A percentile compares a stretch with the other conserved stretches of the same genome.
phyloP scores from a whole-genome alignment of 2,888 invertebrate species.

The Nymphalis polychloros region DNA sequence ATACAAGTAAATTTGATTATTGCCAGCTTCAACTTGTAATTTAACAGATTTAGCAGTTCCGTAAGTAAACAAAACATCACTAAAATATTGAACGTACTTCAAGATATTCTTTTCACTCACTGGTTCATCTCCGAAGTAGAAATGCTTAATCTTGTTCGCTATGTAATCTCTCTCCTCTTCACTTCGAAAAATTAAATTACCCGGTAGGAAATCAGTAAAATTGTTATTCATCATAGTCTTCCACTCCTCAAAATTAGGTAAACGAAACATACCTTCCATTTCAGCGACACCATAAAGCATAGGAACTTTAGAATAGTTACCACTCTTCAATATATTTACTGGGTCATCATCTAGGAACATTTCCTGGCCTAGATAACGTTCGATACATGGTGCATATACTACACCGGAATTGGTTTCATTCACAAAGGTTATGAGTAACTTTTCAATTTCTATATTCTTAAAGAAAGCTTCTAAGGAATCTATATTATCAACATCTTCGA shows the following conservation, averaged over 20 bases:
- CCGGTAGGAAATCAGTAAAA: conserved; percentile 56
- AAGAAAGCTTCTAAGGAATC: conserved; percentile 56
- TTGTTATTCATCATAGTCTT: conserved; percentile 53
- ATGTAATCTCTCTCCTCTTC: conserved; percentile 49
- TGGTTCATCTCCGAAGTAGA: conserved; percentile 49
- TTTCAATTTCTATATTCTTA: conserved; percentile 45
- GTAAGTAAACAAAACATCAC: conserved; percentile 59
- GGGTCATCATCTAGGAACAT: conserved; percentile 52
- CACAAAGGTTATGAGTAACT: conserved; percentile 31
- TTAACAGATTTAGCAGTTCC: conserved; percentile 46
- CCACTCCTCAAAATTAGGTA: conserved; percentile 45
- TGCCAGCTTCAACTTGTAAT: conserved; percentile 49
- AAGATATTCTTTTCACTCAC: conserved; percentile 46
- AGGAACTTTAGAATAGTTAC: conserved; percentile 50
- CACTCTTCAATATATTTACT: conserved; percentile 48
- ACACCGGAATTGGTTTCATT: conserved; percentile 38
- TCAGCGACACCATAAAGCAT: conserved; percentile 52
- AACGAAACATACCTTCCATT: conserved; percentile 49
- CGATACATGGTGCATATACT: conserved; percentile 48
- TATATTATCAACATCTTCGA: conserved; percentile 48
- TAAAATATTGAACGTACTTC: conserved; percentile 52
- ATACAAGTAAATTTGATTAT: conserved; percentile 55
- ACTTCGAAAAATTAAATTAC: conserved; percentile 51
- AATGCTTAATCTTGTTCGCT: conserved; percentile 46
- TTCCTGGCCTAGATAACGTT: conserved; percentile 46